Evolutionary conservation across 2,113 vertebrate genomes (phyloP), one percentile per base, ranked within the genome.

Genomic region (Ibidorhyncha struthersii): DNA sequence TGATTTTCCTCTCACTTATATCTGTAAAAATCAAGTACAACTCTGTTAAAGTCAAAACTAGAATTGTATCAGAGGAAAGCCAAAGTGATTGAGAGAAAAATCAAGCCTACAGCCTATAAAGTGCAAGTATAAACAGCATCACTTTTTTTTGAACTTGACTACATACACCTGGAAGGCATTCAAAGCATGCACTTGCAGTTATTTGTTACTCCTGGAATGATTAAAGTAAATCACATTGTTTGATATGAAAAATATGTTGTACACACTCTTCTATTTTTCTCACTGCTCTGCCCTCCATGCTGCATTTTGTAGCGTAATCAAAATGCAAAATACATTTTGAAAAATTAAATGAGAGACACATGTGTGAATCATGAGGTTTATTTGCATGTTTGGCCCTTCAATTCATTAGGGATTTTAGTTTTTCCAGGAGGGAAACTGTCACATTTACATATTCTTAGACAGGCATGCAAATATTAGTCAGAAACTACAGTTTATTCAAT

Each of bases 241-340:
- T 96, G 96, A 95, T 95, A 96, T 97, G 96, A 97, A 96, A 97
- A 98, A 98, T 97, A 97, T 96, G 86, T 96, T 86, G 43, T 76
- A 76, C 86, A 71, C 41, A 86, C 26, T 34, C 59, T 50, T 82
- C 76, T 85, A 66, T 95, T 98, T 95, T 94, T 95, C 89, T 97
- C 69, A 47, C 63, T 76, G 26, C 20, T 89, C 95, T 82, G 34
- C 80, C 73, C 71, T 97, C 92, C 52, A 50, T 93, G 77, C 49
- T 90, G 77, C 65, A 85, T 95, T 97, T 91, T 93, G 89, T 80
- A 90, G 76, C 3, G 0, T 97, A 94, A 98, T 98, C 90, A 98
- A 98, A 97, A 97, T 98, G 96, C 95, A 98, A 98, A 98, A 96
- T 93, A 96, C 45, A 90, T 93, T 97, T 97, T 97, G 93, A 97